Percentiles rank a stretch among this genome's conserved stretches.
phyloP scores from a whole-genome alignment of 1,140 invertebrate genomes.

The Acyrthosiphon pisum region DNA sequence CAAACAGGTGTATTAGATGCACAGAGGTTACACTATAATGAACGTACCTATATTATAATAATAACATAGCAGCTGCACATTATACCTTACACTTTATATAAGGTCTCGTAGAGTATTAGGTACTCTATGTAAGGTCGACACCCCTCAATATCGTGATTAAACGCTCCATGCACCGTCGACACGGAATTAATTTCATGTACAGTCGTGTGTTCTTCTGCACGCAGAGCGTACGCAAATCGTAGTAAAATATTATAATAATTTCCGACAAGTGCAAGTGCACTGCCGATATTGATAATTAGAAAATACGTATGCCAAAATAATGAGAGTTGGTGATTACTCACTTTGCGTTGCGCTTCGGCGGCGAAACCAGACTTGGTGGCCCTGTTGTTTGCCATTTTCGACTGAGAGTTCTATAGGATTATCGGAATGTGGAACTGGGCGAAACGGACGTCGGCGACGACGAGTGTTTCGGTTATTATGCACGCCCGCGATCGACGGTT shows the following conservation, averaged over 20 bases:
- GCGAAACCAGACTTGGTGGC: slow-evolving; percentile 93
- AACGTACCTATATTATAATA: background rate
- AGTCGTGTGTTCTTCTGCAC: background rate
- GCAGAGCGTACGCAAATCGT: background rate
- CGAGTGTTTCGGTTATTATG: background rate
- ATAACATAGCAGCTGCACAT: background rate
- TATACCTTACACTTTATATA: background rate
- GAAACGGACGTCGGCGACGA: background rate
- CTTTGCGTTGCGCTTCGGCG: slow-evolving; percentile 90
- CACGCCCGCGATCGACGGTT: background rate
- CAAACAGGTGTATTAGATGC: slow-evolving; percentile 18
- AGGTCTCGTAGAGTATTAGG: too few species aligned
- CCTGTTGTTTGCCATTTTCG: slow-evolving; percentile 81
- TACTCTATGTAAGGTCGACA: background rate
- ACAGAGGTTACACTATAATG: background rate
- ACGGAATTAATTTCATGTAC: background rate
- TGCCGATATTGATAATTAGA: background rate
- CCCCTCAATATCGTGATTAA: background rate
- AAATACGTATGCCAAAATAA: background rate
- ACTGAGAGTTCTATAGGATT: background rate
- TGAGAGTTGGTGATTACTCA: slow-evolving; percentile 64
- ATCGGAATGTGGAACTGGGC: background rate
- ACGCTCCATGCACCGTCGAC: background rate
- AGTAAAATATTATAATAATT: background rate
- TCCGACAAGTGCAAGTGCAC: background rate